Conservation (phyloP, 2,113 vertebrate species). For the Rhinoptilus africanus region DNA sequence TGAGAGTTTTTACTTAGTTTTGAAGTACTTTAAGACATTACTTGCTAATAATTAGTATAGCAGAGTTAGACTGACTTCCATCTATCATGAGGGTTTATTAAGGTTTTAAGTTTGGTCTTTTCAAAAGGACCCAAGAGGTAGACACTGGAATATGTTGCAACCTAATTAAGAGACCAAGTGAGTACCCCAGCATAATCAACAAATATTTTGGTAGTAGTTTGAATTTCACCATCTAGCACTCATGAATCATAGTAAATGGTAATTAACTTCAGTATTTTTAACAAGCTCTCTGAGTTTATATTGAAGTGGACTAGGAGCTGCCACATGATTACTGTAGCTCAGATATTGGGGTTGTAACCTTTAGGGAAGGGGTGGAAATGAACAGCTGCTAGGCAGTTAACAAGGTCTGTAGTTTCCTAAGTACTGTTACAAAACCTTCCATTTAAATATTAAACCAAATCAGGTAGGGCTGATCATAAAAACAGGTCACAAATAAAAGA, state of each 20-base stretch:
- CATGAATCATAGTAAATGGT: not conserved
- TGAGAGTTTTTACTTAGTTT: not conserved
- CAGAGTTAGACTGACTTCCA: not conserved
- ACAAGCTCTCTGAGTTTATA: not conserved
- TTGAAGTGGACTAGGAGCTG: not conserved
- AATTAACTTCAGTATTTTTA: not conserved
- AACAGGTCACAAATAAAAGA: not conserved
- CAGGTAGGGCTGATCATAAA: not conserved
- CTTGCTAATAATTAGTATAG: not conserved
- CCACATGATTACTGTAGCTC: not conserved
- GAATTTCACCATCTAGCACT: not conserved
- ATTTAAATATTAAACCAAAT: not conserved
- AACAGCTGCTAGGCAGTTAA: not conserved
- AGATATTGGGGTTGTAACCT: not conserved
- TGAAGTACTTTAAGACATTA: not conserved
- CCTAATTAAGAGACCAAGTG: not conserved
- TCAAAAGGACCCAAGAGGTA: not conserved
- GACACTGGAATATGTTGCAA: not conserved
- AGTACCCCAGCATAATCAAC: not conserved
- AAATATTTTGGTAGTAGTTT: not conserved
- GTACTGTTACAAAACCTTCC: not conserved
- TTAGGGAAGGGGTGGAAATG: not conserved
- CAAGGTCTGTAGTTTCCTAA: not conserved
- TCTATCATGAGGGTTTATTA: not conserved
- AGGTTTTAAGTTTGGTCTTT: not conserved